These are phyloP conservation scores for Onchidella celtica DNA, from an alignment of 2,888 invertebrate genomes.

Conservation along the genomic window DNA sequence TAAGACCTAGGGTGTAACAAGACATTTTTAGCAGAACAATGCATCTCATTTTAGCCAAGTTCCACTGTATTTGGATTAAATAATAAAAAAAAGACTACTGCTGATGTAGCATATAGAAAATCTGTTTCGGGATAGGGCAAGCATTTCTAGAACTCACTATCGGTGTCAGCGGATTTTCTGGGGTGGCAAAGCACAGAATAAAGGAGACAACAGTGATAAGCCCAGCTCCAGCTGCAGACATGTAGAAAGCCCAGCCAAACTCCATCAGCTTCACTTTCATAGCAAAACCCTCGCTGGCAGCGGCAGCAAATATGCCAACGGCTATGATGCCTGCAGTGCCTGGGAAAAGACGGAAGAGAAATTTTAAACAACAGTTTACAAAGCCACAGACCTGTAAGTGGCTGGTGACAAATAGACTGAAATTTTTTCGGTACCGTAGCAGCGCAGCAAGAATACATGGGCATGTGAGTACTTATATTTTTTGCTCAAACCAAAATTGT, in stretches of 20 bases:
- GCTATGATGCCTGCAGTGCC: slow-evolving; percentile 36
- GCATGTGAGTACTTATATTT: too few species aligned
- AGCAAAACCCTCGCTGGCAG: slow-evolving; percentile 16
- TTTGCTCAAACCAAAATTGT: too few species aligned
- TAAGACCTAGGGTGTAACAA: too few species aligned
- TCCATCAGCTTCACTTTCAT: slow-evolving; percentile 6
- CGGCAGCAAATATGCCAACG: slow-evolving; percentile 35
- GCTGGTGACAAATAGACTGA: too few species aligned
- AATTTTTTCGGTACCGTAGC: not conserved
- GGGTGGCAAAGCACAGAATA: slow-evolving; percentile 50
- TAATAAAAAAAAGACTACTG: too few species aligned
- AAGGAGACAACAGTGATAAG: slow-evolving; percentile 41
- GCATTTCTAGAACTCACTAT: slow-evolving; percentile 33
- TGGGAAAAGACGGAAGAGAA: slow-evolving; percentile 12
- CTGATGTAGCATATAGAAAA: too few species aligned
- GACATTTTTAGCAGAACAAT: too few species aligned
- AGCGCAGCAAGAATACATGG: too few species aligned
- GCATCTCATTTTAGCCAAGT: too few species aligned
- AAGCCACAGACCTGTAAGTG: too few species aligned
- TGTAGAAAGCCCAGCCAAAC: slow-evolving; percentile 47
- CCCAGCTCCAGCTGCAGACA: slow-evolving; percentile 33
- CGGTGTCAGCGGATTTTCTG: slow-evolving; percentile 36
- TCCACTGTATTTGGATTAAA: too few species aligned
- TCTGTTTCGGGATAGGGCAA: too few species aligned
- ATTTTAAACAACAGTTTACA: not conserved